Conservation (phyloP, 1,140 invertebrate species). For the Diplogasteroides magnus region DNA sequence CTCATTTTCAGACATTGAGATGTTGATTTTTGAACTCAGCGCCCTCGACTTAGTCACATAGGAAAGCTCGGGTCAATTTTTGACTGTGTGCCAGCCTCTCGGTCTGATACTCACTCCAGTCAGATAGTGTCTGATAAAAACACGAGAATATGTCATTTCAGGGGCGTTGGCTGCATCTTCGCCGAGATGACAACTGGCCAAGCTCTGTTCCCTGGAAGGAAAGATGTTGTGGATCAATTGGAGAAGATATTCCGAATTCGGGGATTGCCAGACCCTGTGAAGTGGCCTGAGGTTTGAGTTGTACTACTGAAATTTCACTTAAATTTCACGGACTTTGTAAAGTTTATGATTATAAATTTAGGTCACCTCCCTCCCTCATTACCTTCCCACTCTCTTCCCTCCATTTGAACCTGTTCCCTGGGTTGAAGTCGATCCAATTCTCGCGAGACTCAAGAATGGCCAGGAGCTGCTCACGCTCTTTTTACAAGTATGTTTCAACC, state of each 20-base stretch:
- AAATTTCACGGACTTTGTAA: constrained; percentile 14
- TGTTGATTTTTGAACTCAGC: no score
- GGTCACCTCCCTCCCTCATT: constrained; percentile 37
- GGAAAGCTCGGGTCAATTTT: not conserved
- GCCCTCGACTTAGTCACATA: no score
- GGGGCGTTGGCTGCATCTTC: constrained; percentile 94
- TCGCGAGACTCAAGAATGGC: constrained; percentile 30
- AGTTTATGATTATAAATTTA: constrained; percentile 8
- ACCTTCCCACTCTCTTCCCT: constrained; percentile 29
- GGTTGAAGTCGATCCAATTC: constrained; percentile 36
- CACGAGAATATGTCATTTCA: constrained; percentile 35
- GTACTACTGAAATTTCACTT: not conserved
- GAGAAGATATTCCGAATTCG: constrained; percentile 92
- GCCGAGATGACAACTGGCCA: constrained; percentile 94
- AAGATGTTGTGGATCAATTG: constrained; percentile 88
- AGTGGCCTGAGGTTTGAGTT: constrained; percentile 74
- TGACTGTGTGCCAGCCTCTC: no score
- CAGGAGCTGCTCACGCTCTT: constrained; percentile 70
- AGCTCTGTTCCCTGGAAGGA: constrained; percentile 86
- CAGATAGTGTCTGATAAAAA: no score
- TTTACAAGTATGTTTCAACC: constrained; percentile 72
- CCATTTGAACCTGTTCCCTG: constrained; percentile 42
- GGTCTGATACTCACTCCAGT: no score
- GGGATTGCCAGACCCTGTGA: constrained; percentile 82
- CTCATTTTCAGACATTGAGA: no score